Conservation (phyloP, 2,797 vertebrate genomes). For the Clarias platycephalus region DNA sequence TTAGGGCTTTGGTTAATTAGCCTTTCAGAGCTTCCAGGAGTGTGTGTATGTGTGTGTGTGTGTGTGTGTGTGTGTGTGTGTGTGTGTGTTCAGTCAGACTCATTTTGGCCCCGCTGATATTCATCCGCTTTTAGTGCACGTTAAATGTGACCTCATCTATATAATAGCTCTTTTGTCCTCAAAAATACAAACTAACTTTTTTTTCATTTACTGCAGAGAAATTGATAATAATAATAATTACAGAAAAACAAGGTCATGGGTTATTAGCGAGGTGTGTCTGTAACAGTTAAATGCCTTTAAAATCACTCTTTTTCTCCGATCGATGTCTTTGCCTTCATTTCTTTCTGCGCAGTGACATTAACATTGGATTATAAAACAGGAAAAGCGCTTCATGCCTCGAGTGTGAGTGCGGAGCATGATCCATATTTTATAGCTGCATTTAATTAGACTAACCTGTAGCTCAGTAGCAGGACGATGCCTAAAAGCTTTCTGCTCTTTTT, state of each 20-base stretch:
- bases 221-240: neutral
- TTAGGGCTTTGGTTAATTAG: neutral
- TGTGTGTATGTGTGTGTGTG: neutral
- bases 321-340: constrained; percentile 37
- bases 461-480: constrained; percentile 10
- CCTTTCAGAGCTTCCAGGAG: neutral
- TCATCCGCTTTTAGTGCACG: neutral
- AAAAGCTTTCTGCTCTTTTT: constrained; percentile 33
- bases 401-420: neutral
- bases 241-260: neutral
- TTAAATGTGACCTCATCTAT: neutral
- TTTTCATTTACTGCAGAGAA: neutral
- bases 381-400: constrained; percentile 22
- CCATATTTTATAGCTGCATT: constrained; percentile 55
- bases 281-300: neutral
- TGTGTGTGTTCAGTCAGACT: neutral
- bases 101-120: neutral
- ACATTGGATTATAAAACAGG: constrained; percentile 42
- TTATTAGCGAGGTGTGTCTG: neutral
- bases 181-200: neutral
- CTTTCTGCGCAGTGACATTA: constrained; percentile 45
- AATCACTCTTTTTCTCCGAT: constrained; percentile 29
- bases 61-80: constrained; percentile 4
- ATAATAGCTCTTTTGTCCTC: neutral
- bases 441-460: constrained; percentile 56